Conservation (phyloP, 2,888 invertebrate genomes). For the Drosophila koepferae region DNA sequence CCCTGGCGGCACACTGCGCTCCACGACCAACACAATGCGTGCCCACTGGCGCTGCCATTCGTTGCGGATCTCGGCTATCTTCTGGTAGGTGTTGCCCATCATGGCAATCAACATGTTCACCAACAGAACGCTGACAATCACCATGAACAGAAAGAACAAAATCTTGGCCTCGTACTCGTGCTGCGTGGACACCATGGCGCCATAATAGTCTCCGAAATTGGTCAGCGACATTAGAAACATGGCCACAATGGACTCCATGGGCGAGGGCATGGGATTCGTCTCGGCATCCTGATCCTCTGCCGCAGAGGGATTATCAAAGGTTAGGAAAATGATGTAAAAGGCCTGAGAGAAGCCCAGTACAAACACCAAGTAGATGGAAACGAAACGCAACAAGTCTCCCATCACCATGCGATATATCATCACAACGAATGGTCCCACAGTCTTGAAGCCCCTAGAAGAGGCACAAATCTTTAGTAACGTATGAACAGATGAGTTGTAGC, state of each 20-base stretch:
- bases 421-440: constrained; percentile 99
- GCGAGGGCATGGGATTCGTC: constrained; percentile 95
- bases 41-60: constrained; percentile 99
- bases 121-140: constrained; percentile 96
- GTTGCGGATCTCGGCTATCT: constrained; percentile 98
- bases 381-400: constrained; percentile 97
- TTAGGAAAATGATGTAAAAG: constrained; percentile 95
- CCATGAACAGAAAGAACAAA: constrained; percentile 98
- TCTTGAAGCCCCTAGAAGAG: constrained; percentile 91
- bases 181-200: constrained; percentile 94
- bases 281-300: constrained; percentile 93
- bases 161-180: constrained; percentile 96
- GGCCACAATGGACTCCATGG: constrained; percentile 97
- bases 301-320: constrained; percentile 93
- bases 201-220: constrained; percentile 97
- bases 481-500: background rate
- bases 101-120: constrained; percentile 99
- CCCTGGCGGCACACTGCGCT: constrained; percentile 96
- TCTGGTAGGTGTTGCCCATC: constrained; percentile 99
- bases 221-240: constrained; percentile 99
- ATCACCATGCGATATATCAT: constrained; percentile 99
- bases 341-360: constrained; percentile 98
- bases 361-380: constrained; percentile 98
- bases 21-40: constrained; percentile 97
- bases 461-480: background rate